Conservation (phyloP, 2,888 invertebrate species). For the Amphipoea lucens region DNA sequence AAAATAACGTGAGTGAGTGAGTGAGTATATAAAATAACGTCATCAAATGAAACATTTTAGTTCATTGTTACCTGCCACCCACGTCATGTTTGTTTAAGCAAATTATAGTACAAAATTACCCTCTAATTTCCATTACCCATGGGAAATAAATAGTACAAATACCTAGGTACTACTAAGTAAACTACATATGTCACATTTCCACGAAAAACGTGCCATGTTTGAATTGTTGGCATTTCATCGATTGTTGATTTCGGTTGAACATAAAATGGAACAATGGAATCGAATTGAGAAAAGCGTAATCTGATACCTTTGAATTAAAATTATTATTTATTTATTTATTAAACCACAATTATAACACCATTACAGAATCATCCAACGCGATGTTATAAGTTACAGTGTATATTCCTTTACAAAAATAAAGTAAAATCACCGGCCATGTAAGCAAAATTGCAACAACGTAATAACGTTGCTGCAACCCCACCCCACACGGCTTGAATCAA, state of each 20-base stretch:
- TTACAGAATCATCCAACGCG: no score
- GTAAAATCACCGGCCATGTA: no score
- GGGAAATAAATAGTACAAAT: conserved; percentile 24
- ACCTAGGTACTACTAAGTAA: background rate
- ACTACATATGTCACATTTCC: background rate
- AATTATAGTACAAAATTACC: conserved; percentile 28
- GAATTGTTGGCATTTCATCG: background rate
- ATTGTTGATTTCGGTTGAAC: background rate
- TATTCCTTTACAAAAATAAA: no score
- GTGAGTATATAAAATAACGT: background rate
- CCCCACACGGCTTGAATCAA: no score
- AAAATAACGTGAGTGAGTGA: no score
- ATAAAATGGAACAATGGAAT: background rate
- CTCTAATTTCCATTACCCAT: conserved; percentile 5
- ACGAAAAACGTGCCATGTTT: conserved; percentile 1
- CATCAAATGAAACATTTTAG: background rate
- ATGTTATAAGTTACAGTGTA: no score
- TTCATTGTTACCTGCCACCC: background rate
- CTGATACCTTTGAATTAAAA: background rate
- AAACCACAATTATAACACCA: no score
- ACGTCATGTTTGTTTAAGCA: background rate
- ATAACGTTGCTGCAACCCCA: no score
- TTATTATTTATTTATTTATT: no score
- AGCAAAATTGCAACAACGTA: no score
- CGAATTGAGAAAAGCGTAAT: background rate